phyloP scores from a whole-genome alignment of 2,888 invertebrate species.

The Philopedon plagiatum region DNA sequence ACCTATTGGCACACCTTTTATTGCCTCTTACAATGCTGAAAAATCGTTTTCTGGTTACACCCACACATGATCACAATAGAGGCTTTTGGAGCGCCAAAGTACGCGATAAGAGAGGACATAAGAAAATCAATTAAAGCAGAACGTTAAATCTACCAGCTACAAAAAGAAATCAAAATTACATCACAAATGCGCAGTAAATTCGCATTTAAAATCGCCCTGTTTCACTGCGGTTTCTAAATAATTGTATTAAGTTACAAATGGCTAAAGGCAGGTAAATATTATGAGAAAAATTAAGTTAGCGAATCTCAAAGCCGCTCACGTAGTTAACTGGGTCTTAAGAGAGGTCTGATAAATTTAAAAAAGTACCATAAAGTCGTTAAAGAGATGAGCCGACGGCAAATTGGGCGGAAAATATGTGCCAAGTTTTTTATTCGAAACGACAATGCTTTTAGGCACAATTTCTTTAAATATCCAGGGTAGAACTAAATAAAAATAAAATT shows the following conservation, averaged over 20 bases:
- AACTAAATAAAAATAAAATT: not conserved
- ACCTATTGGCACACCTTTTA: too few relatives aligned
- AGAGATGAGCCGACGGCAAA: conserved; percentile 66
- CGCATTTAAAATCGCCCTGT: not conserved
- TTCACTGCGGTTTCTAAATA: conserved; percentile 44
- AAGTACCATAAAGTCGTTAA: conserved; percentile 67
- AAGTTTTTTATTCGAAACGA: conserved; percentile 59
- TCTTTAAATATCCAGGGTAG: conserved; percentile 36
- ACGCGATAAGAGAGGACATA: too few relatives aligned
- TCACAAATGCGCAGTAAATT: too few relatives aligned
- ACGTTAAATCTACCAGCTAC: too few relatives aligned
- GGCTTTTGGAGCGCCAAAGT: too few relatives aligned
- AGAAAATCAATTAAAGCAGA: too few relatives aligned
- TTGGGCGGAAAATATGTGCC: conserved; percentile 68
- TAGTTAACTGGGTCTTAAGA: conserved; percentile 62
- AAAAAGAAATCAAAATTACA: too few relatives aligned
- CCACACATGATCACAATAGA: too few relatives aligned
- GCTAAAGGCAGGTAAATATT: conserved; percentile 34
- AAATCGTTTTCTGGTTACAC: too few relatives aligned
- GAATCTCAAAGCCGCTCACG: conserved; percentile 59
- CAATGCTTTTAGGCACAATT: conserved; percentile 62
- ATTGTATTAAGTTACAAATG: conserved; percentile 30
- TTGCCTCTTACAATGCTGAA: too few relatives aligned
- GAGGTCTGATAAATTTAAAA: conserved; percentile 66
- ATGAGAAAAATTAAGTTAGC: conserved; percentile 45